Evolutionary conservation across 2,888 invertebrate species (phyloP).

Genomic region (Hirtodrosophila alboralis): DNA sequence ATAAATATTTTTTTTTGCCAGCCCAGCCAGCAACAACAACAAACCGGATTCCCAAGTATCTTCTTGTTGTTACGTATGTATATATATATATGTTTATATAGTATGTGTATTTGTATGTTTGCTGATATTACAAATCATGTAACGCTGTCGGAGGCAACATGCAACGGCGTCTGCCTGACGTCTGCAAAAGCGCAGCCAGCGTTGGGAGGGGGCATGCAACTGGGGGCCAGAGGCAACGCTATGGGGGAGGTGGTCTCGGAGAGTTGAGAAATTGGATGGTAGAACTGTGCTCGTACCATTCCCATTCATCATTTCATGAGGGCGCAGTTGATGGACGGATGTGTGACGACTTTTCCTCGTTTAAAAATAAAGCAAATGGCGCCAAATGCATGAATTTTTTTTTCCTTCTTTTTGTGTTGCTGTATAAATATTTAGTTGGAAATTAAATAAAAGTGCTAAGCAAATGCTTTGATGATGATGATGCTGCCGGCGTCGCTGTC

Average conservation of each 20-base stretch:
- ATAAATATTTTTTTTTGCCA: slow-evolving; percentile 62
- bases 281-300: slow-evolving; percentile 27
- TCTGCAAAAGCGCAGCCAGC: slow-evolving; percentile 49
- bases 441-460: slow-evolving; percentile 42
- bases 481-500: slow-evolving; percentile 1
- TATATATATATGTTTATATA: slow-evolving; percentile 1
- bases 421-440: slow-evolving; percentile 62
- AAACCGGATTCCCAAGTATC: slow-evolving; percentile 63
- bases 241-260: not conserved
- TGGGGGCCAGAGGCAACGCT: not conserved
- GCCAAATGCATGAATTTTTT: slow-evolving; percentile 70
- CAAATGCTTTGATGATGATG: slow-evolving; percentile 50
- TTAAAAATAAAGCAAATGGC: slow-evolving; percentile 72
- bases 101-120: slow-evolving; percentile 34
- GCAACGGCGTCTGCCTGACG: slow-evolving; percentile 67
- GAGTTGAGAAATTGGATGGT: slow-evolving; percentile 13
- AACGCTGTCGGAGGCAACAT: slow-evolving; percentile 44
- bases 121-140: slow-evolving; percentile 79
- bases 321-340: slow-evolving; percentile 72
- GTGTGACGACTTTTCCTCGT: slow-evolving; percentile 72
- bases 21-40: slow-evolving; percentile 37
- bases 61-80: slow-evolving; percentile 2
- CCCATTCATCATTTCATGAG: slow-evolving; percentile 66
- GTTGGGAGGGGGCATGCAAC: not conserved
- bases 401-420: not conserved